phyloP scores from a whole-genome alignment of 2,797 vertebrate species.

The Tarsius wallacei region DNA sequence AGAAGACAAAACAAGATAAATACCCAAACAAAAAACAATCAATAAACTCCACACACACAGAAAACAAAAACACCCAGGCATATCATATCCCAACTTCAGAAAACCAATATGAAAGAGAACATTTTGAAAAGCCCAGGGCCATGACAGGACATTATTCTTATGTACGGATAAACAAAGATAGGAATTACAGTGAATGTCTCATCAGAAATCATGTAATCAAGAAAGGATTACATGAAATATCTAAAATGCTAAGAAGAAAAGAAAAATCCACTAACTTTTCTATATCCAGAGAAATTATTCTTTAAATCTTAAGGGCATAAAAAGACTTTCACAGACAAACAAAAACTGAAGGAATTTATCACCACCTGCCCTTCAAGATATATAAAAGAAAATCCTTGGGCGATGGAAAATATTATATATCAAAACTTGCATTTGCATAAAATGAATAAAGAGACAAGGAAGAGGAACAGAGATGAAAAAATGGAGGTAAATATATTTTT shows the following conservation, averaged over 20 bases:
- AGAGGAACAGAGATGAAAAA: neutral
- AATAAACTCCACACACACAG: neutral
- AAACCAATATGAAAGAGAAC: no score
- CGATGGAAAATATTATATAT: neutral
- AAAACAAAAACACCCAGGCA: neutral
- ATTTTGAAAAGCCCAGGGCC: neutral
- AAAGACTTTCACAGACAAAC: no score
- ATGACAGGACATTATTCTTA: neutral
- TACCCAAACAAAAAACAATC: neutral
- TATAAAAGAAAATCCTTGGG: no score
- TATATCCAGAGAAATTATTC: neutral
- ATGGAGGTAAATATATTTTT: neutral
- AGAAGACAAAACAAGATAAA: neutral
- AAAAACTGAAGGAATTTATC: no score
- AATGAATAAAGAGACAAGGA: neutral
- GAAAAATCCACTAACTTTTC: neutral
- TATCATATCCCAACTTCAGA: no score
- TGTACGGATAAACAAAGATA: neutral
- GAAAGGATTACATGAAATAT: neutral
- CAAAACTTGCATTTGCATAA: neutral
- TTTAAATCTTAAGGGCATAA: neutral
- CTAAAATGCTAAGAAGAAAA: neutral
- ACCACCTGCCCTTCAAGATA: no score
- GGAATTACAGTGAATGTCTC: no score
- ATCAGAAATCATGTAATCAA: no score